Percentiles rank a stretch among this genome's conserved stretches.
Evolutionary conservation across 1,140 invertebrate species (phyloP).

Genomic region (Rhizoglyphus robini): DNA sequence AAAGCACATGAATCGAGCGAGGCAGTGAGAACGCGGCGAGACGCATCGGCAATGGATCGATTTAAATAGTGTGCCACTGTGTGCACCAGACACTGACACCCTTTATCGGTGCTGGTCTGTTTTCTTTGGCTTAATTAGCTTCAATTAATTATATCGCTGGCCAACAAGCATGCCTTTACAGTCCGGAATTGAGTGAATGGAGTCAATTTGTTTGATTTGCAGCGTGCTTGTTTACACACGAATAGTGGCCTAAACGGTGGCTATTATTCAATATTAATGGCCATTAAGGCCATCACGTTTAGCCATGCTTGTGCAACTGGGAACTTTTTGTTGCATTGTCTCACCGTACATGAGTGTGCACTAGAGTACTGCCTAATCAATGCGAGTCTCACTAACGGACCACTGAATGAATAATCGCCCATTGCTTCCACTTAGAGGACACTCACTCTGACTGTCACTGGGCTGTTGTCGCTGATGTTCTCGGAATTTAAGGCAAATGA

Average conservation of each 20-base stretch:
- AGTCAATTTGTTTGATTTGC: conserved; percentile 14
- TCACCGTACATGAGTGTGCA: no score
- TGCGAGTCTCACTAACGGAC: no score
- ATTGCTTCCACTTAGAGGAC: not conserved
- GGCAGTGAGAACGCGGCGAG: not conserved
- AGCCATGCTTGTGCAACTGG: no score
- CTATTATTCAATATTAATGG: conserved; percentile 15
- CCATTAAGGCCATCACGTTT: not conserved
- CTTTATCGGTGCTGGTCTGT: not conserved
- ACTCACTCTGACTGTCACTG: not conserved
- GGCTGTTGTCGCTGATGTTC: not conserved
- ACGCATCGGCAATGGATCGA: not conserved
- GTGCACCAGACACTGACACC: not conserved
- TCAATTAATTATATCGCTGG: conserved; percentile 9
- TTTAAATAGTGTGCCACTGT: not conserved
- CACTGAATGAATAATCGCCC: no score
- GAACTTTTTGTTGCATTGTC: no score
- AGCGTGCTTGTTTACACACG: not conserved
- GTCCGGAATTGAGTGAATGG: not conserved
- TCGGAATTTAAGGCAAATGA: not conserved
- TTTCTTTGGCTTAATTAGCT: conserved; percentile 1
- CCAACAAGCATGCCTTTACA: not conserved
- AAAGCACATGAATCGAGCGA: not conserved
- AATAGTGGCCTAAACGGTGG: not conserved
- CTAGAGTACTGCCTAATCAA: no score